phyloP scores from a whole-genome alignment of 2,113 vertebrate genomes.

The Danio rerio region DNA sequence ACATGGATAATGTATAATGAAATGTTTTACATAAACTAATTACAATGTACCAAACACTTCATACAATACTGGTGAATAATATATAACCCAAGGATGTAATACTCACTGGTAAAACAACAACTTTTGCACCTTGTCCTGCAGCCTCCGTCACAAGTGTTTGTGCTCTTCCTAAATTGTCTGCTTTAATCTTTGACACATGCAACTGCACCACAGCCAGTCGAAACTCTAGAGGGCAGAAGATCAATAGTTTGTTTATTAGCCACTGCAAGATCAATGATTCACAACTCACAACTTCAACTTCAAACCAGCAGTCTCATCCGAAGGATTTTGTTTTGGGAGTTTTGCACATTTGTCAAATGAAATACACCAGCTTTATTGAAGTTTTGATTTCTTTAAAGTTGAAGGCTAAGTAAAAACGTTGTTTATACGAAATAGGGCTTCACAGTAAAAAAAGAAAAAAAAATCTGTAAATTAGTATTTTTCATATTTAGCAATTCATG shows the following conservation, averaged over 20 bases:
- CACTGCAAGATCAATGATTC: neutral
- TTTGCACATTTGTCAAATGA: neutral
- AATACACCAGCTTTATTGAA: neutral
- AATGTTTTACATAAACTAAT: neutral
- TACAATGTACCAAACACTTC: neutral
- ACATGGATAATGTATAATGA: neutral
- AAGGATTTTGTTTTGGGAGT: neutral
- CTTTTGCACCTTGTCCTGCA: slow-evolving; percentile 82
- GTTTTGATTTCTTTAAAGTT: neutral
- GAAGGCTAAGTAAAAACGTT: neutral
- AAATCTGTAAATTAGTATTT: too few species aligned
- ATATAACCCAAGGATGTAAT: neutral
- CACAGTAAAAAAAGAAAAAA: too few species aligned
- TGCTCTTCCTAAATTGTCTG: slow-evolving; percentile 85
- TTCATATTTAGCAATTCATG: too few species aligned
- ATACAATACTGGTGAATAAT: neutral
- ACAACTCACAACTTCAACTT: neutral
- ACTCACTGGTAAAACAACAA: slow-evolving; percentile 93
- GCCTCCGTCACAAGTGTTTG: slow-evolving; percentile 85
- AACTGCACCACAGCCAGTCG: slow-evolving; percentile 91
- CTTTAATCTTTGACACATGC: slow-evolving; percentile 83
- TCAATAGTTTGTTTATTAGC: neutral
- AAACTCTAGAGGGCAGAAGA: slow-evolving; percentile 78
- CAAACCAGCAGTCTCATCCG: neutral
- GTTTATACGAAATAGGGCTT: neutral